Base-by-base conservation (phyloP, 1,140 invertebrate genomes). In the Rhyzopertha dominica region DNA sequence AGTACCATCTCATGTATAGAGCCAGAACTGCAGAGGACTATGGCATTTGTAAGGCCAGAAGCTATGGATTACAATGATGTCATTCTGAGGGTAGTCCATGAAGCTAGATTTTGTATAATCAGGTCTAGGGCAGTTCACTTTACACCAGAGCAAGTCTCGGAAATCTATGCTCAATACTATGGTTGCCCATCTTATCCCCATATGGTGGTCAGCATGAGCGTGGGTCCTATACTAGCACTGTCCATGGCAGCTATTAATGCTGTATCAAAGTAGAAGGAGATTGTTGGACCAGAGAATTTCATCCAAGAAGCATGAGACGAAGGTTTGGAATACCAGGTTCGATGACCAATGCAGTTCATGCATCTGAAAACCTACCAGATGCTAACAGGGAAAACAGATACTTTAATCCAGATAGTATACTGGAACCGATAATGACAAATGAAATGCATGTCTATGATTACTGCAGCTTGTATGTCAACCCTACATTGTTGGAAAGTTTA, bases 311-410 rank as follows among this genome's bases (percentile, higher is more conserved):
- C 56, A 71, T 90, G 18, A 72, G 84, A 54, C 82, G 81, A 1
- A 72, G 72, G 48, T 90, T 81, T 67, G 86, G 85, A 5, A 60
- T 72, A 4, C 65, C 66, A 13, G 37, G 51, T 7, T 71, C 72
- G 22, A 68, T 69, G 34, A 75, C 74, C 50, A 89, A 91, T 59
- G 81, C 75, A n/a, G 67, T 90, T 3, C 90, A 95, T 62, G 90
- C 87, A 5, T 93, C 89, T 53, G 81, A 82, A 53, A 76, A 78
- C 50, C 67, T 77, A 2, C 68, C 76, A 22, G 78, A 79, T 23
- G 87, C 91, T 1, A 71, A 84, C 23, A 75, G 77, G 26, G 94
- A 97, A 69, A 92, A 95, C 54, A 78, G 82, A 58, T 93, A 90
- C 69, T 90, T 95, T 61, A 93, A 90, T 65, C 86, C 88, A 2